These are phyloP conservation scores for Drosophila neonasuta DNA, from an alignment of 2,888 invertebrate species.

Conservation along the genomic window DNA sequence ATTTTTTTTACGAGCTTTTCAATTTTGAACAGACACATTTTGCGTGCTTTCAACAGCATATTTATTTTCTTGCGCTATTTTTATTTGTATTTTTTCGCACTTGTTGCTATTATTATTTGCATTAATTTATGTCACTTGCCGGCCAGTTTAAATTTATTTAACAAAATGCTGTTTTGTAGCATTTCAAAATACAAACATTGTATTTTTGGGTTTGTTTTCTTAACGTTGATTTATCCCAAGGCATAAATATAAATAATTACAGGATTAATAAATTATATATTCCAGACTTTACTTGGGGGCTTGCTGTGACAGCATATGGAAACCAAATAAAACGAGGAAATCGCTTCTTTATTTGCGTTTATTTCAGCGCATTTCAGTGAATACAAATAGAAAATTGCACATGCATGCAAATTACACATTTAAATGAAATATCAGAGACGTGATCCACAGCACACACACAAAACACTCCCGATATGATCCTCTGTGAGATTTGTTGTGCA, in stretches of 20 bases:
- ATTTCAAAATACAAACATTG: constrained; percentile 11
- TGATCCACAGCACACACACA: constrained; percentile 43
- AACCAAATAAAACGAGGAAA: constrained; percentile 39
- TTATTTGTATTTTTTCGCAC: constrained; percentile 9
- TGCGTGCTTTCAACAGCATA: constrained; percentile 29
- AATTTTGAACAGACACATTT: constrained; percentile 22
- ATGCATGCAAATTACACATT: constrained; percentile 68
- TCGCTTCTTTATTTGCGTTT: constrained; percentile 8
- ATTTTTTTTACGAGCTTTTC: constrained; percentile 26
- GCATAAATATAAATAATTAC: constrained; percentile 27
- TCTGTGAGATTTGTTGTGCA: constrained; percentile 28
- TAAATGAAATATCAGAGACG: constrained; percentile 52
- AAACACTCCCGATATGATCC: constrained; percentile 32
- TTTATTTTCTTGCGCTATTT: constrained; percentile 18
- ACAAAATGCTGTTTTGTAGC: constrained; percentile 19
- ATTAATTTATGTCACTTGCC: constrained; percentile 25
- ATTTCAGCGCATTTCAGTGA: constrained; percentile 18
- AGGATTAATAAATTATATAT: constrained; percentile 43
- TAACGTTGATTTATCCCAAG: constrained; percentile 4
- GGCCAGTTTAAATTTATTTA: constrained; percentile 23
- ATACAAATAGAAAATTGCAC: constrained; percentile 60
- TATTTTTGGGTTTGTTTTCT: constrained; percentile 10
- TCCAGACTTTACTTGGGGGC: constrained; percentile 9
- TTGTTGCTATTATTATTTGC: constrained; percentile 24
- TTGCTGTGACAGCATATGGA: constrained; percentile 18